Evolutionary conservation across 2,888 invertebrate species (phyloP), one percentile per base, ranked within the genome.

Genomic region (Nebria salina): DNA sequence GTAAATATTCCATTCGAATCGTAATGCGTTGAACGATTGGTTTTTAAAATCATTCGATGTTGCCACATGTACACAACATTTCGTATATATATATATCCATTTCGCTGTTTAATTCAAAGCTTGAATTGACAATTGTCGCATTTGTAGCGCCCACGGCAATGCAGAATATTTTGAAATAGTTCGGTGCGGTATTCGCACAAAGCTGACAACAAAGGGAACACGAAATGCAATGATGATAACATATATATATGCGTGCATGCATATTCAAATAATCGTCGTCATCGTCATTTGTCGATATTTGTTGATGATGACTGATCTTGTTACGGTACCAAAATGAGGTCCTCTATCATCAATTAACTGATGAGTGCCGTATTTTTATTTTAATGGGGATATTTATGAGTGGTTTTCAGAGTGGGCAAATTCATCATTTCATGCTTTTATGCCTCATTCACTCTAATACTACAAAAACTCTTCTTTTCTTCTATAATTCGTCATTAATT

Each of bases 121-220:
- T 81, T 76, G 72, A 76, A 81, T 81, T 81, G 81, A 80, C 76
- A 76, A 85, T 85, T 85, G 86, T 87, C 87, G 87, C 86, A 86
- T 87, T 86, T 86, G 84, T 76, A 83, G 82, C 80, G 85, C 87
- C 85, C 82, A 82, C 80, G 85, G 87, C 86, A 83, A 87, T 87
- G 87, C 87, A 87, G 87, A 87, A 76, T 81, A 81, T 81, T 81
- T 81, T 72, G 75, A 75, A 64, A 64, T 81, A 81, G 76, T 81
- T 64, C 73, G 76, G 65, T 76, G 65, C 81, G 65, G n/a, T 72
- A 81, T 81, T 34, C 20, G 20, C 13, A 75, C n/a, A 41, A n/a
- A 73, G 73, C 73, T 73, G 70, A 26, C 70, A 70, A 70, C 70
- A 25, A 54, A 54, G 54, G 54, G 7, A 2, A 54, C 54, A 34